phyloP scores from a whole-genome alignment of 2,888 invertebrate species.

The Caenorhabditis auriculariae region DNA sequence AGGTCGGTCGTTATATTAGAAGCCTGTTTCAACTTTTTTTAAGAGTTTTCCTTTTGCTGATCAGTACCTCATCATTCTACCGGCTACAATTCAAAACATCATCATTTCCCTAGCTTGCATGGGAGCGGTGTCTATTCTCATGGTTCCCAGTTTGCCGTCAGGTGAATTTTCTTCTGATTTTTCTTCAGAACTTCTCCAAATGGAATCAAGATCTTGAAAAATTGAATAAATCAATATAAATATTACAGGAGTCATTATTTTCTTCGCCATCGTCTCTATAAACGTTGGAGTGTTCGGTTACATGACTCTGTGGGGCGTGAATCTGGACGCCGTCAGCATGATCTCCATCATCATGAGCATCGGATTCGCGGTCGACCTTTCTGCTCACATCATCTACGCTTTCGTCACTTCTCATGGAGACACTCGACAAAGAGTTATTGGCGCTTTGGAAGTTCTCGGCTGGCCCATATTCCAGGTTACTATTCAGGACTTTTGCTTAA shows the following conservation, averaged over 20 bases:
- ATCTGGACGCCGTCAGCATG: constrained; percentile 77
- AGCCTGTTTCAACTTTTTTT: constrained; percentile 2
- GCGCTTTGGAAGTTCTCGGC: constrained; percentile 83
- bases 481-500: not conserved
- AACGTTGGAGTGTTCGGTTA: constrained; percentile 90
- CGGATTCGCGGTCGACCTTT: constrained; percentile 86
- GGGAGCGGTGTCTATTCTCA: constrained; percentile 89
- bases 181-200: not conserved
- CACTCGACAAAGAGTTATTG: constrained; percentile 79
- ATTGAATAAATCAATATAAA: not conserved
- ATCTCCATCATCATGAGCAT: constrained; percentile 95
- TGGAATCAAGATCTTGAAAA: not conserved
- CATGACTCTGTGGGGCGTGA: constrained; percentile 90
- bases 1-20: constrained; percentile 10
- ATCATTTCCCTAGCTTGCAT: constrained; percentile 78
- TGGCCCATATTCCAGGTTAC: constrained; percentile 76
- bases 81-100: constrained; percentile 71
- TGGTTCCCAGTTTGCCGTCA: constrained; percentile 74
- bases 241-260: constrained; percentile 84
- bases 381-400: constrained; percentile 90
- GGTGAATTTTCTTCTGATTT: constrained; percentile 19
- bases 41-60: constrained; percentile 62
- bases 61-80: constrained; percentile 61
- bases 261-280: constrained; percentile 88
- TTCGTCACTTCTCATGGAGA: constrained; percentile 85